Evolutionary conservation across 1,140 invertebrate species (phyloP), one percentile per base, ranked within the genome.

Genomic region (Octopus bimaculoides): DNA sequence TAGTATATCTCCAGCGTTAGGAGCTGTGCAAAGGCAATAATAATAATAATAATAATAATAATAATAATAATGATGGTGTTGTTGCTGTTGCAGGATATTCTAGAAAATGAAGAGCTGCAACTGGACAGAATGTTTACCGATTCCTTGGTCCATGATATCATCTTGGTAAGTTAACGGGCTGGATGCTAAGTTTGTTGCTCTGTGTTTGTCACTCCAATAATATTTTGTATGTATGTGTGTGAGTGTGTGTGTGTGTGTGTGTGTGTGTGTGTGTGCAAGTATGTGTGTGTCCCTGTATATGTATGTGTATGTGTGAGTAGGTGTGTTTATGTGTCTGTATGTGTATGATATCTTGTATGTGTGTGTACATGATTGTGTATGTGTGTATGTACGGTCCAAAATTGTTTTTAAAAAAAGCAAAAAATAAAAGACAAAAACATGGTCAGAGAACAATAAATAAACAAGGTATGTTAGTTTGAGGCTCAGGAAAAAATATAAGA

Each of bases 41-140:
- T 41, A 41, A 41, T 41, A 41, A 41, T 41, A 41, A 41, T 41
- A 41, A 41, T 41, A 41, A 41, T 41, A 41, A 41, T 41, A 41
- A 41, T 41, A 41, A 41, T 41, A 41, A 41, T 14, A n/a, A 66
- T 14, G 3, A 66, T 14, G 12, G n/a, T 14, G 12, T 66, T 66
- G 12, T 14, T 20, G 7, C n/a, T n/a, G 6, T 78, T 17, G 10
- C 85, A 92, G 87, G 97, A 99, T 89, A 96, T 99, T 82, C 89
- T 99, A 61, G 95, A 97, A 88, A 97, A 98, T 89, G 96, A 97
- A 56, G 93, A 96, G 81, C 93, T 98, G 26, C 95, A 96, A 84
- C 90, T 98, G 79, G 97, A 99, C 89, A 94, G 94, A 91, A 95
- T 97, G 92, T 98, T 98, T 55, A 91, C 98, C 71, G 97, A 98